Base-by-base conservation (phyloP, 1,140 invertebrate species). In the Globodera ellingtonae region DNA sequence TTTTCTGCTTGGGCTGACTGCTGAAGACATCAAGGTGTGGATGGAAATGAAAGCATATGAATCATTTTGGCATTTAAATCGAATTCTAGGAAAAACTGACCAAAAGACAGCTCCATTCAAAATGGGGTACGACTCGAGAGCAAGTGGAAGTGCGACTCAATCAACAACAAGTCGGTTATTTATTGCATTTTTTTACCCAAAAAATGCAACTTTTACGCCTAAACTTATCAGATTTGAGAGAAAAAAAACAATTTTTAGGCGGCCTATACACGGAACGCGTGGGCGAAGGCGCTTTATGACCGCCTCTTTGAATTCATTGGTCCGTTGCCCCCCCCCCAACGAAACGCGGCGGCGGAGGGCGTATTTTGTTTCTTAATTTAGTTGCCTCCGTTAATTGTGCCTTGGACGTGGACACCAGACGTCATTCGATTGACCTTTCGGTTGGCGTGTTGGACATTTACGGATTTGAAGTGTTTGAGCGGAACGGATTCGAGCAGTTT, bases 251-350 rank as follows among this genome's bases (percentile, higher is more conserved):
- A 35, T 35, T 35, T 35, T 35, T 35, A 75, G 75, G 73, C 81
- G 15, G 80, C 73, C 10, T 82, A 82, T 56, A 84, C 81, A 7
- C 48, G 81, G 52, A 56, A 82, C 65, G 81, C 81, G 0, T 92
- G 93, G 56, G 85, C 81, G 6, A 94, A 94, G 89, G 93, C 92
- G 65, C 88, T 94, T 44, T 94, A 94, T 88, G 89, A 92, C 0
- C 89, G 92, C 76, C 86, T 94, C 0, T 94, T 94, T 88, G 93
- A 94, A 89, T 93, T 91, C 87, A 90, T 94, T 10, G 93, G 94
- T 70, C 21, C 46, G 9, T 13, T 75, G 5, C 52, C 18, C n/a
- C 21, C 13, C 52, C 18, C n/a, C 21, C 13, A 62, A 52, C 46
- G 2, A 75, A 75, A 72, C 18, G 24, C 24, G 24, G 24, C 24